phyloP scores from a whole-genome alignment of 2,113 vertebrate genomes.

The Loxodonta africana region DNA sequence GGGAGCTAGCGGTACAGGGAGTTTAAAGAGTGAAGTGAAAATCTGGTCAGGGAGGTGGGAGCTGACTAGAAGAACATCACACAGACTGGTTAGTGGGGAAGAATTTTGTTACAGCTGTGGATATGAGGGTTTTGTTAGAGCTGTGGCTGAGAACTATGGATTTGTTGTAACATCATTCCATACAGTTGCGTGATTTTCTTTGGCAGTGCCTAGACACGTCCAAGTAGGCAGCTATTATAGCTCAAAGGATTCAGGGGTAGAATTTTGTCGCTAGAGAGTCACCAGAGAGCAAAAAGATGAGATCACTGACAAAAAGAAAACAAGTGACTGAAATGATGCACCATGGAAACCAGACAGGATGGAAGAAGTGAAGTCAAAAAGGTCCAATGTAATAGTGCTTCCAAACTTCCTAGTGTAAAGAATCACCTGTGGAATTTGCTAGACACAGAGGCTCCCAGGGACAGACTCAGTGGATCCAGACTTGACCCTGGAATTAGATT shows the following conservation, averaged over 20 bases:
- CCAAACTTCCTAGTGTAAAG: not conserved
- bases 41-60: not conserved
- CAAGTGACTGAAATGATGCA: too few relatives aligned
- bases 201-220: not conserved
- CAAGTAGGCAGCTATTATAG: not conserved
- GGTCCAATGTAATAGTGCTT: too few relatives aligned
- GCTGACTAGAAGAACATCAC: accelerated
- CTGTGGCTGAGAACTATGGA: too few relatives aligned
- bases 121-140: not conserved
- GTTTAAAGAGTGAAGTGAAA: not conserved
- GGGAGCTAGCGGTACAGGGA: not conserved
- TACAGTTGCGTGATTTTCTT: not conserved
- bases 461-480: too few relatives aligned
- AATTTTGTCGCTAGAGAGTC: not conserved
- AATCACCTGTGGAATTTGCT: not conserved
- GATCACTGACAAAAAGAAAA: not conserved
- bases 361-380: not conserved
- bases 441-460: not conserved
- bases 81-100: too few relatives aligned
- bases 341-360: not conserved
- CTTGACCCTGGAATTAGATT: not conserved
- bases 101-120: too few relatives aligned
- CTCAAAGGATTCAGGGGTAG: not conserved
- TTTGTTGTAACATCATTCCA: not conserved
- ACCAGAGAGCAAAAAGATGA: not conserved